phyloP scores from a whole-genome alignment of 2,888 invertebrate genomes.

The Athalia cordata region DNA sequence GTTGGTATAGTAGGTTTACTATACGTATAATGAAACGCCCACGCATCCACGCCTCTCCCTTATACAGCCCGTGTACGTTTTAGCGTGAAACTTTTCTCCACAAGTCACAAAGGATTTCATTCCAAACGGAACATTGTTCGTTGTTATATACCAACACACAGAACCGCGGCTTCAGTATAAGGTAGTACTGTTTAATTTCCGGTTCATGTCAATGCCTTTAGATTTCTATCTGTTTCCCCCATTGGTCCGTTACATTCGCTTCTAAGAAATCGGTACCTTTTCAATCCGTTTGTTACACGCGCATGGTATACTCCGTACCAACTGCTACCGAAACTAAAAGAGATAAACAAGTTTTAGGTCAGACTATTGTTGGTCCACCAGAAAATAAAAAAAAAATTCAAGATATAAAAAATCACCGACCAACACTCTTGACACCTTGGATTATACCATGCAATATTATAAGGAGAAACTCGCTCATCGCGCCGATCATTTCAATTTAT shows the following conservation, averaged over 20 bases:
- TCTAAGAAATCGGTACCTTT: background rate
- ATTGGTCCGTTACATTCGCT: background rate
- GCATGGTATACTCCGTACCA: background rate
- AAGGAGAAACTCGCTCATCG: no score
- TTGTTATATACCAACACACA: background rate
- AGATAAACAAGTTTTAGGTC: no score
- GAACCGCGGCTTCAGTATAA: background rate
- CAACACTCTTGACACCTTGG: no score
- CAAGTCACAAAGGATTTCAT: background rate
- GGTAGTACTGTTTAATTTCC: constrained; percentile 27
- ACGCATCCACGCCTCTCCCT: background rate
- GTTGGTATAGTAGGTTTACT: no score
- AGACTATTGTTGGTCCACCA: no score
- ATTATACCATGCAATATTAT: no score
- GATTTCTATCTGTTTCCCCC: constrained; percentile 17
- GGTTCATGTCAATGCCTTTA: constrained; percentile 25
- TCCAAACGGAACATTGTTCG: constrained; percentile 4
- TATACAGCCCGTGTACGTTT: background rate
- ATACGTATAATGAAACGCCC: no score
- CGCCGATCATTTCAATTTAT: no score
- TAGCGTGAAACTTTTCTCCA: background rate
- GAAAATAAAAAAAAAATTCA: no score
- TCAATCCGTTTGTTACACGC: background rate
- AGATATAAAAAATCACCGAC: no score
- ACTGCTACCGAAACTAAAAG: no score